Evolutionary conservation across 37 sponge, comb jelly and placozoan species (phyloP).

Genomic region (Spongilla lacustris): DNA sequence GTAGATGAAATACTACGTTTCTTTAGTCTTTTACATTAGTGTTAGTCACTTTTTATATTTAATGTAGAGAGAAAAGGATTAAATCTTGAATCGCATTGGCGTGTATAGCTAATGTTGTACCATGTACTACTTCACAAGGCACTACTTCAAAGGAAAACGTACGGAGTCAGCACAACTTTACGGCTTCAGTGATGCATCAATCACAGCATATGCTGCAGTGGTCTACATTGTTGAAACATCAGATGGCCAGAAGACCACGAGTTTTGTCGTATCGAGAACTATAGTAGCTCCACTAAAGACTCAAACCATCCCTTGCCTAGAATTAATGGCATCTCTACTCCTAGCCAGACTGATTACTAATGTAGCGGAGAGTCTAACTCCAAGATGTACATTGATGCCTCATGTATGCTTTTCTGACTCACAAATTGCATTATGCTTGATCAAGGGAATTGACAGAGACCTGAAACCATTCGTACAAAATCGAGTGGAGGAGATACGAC

Average conservation of each 20-base stretch:
- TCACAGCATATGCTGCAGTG: constrained; percentile 19
- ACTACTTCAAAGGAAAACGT: too few relatives aligned
- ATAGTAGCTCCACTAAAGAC: constrained; percentile 28
- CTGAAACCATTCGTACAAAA: constrained; percentile 34
- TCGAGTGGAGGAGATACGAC: constrained; percentile 22
- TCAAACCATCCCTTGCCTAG: constrained; percentile 13
- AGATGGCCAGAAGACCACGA: background rate
- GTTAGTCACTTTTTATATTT: too few relatives aligned
- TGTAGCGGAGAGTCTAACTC: constrained; percentile 12
- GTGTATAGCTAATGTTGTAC: too few relatives aligned
- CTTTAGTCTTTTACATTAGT: too few relatives aligned
- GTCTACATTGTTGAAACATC: constrained; percentile 7
- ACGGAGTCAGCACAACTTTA: too few relatives aligned
- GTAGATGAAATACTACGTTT: too few relatives aligned
- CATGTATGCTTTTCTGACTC: constrained; percentile 31
- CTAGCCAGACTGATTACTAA: constrained; percentile 16
- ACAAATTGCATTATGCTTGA: constrained; percentile 32
- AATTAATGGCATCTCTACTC: constrained; percentile 10
- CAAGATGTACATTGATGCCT: background rate
- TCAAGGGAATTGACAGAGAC: constrained; percentile 13
- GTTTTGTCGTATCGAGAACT: constrained; percentile 19
- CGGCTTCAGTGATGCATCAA: constrained; percentile 27
- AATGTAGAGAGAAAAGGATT: too few relatives aligned
- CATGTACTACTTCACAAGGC: too few relatives aligned
- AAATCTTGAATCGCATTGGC: too few relatives aligned